Base-by-base conservation (phyloP, 1,140 invertebrate species). In the Cecropterus lyciades region DNA sequence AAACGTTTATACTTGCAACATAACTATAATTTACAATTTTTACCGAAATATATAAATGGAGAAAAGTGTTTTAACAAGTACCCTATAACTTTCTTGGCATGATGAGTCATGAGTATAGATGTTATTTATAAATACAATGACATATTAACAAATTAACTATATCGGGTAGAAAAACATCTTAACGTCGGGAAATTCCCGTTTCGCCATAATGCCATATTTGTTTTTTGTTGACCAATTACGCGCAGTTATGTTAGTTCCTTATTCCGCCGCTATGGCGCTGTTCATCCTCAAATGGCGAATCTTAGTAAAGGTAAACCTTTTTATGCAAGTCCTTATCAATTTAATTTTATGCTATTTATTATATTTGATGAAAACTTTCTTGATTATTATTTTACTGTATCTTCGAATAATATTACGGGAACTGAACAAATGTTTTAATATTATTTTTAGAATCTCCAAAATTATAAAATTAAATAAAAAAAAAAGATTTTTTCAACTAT, bases 171-270 rank as follows among this genome's bases (percentile, higher is more conserved):
- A 56, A 56, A 43, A 30, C 15, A 45, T 45, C 8, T 45, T 45
- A 15, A 37, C 15, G 20, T 15, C 55, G 40, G 56, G 56, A 59
- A 59, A 59, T 45, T 46, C 56, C 42, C 56, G 42, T 45, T 46
- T 59, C 20, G 56, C 42, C 40, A 46, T 45, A 45, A 51, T 30
- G 24, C 48, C 48, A 51, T 30, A 30, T 60, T 60, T 49, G 27
- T 48, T 60, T 48, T 60, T 33, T 37, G 43, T 60, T 60, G 27
- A n/a, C 27, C 16, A 13, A 37, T 60, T 60, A 33, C 46, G 45
- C 57, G 57, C 27, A 13, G 14, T 16, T 48, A 30, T 48, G 2
- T 15, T 49, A 60, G 15, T 60, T 49, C 57, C 27, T 17, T 13
- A 60, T 62, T 37, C 16, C 45, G 46, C 57, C 30, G 45, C 45